phyloP scores from a whole-genome alignment of 2,797 vertebrate genomes.

The Spea hammondii region DNA sequence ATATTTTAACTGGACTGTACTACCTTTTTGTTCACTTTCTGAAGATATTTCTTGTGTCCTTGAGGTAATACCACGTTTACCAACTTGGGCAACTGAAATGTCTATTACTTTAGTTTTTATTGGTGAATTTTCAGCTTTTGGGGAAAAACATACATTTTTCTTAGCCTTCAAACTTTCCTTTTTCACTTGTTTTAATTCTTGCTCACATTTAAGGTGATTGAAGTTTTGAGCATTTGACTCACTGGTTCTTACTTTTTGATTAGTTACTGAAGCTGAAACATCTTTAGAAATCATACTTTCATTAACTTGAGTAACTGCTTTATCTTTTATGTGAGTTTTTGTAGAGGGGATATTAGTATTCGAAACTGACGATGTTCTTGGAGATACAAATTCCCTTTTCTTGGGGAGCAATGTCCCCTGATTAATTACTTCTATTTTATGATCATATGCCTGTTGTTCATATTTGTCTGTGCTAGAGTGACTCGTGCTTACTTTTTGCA shows the following conservation, averaged over 20 bases:
- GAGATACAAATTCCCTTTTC: constrained; percentile 65
- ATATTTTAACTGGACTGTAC: background rate
- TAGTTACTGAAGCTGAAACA: background rate
- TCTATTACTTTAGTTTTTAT: constrained; percentile 66
- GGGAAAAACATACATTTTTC: constrained; percentile 65
- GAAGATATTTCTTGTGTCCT: background rate
- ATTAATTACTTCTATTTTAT: constrained; percentile 35
- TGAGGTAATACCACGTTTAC: constrained; percentile 32
- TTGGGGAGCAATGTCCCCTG: constrained; percentile 64
- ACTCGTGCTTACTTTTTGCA: constrained; percentile 13
- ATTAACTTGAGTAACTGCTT: constrained; percentile 18
- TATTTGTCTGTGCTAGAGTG: constrained; percentile 11
- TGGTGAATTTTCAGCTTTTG: constrained; percentile 64
- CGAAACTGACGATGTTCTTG: constrained; percentile 75
- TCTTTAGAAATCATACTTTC: constrained; percentile 30
- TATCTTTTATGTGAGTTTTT: constrained; percentile 66
- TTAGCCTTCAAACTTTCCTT: constrained; percentile 64
- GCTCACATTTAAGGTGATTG: constrained; percentile 7
- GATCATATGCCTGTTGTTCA: constrained; percentile 28
- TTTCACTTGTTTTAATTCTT: constrained; percentile 19
- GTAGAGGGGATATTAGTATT: constrained; percentile 66
- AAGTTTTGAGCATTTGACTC: background rate
- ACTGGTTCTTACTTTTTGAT: background rate
- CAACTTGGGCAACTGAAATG: constrained; percentile 10
- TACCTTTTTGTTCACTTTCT: background rate